Evolutionary conservation across 2,797 vertebrate species (phyloP), one percentile per base, ranked within the genome.

Genomic region (Sebastes miniatus): DNA sequence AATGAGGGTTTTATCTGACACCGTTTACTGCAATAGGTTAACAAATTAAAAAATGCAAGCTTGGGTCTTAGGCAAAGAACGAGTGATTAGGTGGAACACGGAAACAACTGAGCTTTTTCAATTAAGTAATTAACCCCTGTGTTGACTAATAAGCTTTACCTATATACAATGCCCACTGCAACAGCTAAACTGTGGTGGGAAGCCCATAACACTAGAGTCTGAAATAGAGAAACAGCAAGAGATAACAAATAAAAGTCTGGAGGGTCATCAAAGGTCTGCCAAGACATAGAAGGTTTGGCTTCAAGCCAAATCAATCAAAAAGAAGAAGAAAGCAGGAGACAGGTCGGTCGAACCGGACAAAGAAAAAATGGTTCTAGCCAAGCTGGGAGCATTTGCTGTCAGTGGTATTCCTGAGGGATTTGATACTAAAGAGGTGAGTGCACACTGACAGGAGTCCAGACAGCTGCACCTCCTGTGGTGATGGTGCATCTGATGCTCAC

Each of bases 301-400:
- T 72, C 18, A 4, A 10, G n/a, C 8, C 57, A 39, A 43, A 65
- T 62, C 22, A 65, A 57, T 63, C 47, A 31, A 54, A 73, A 78
- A 70, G 7, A 77, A 72, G 31, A 54, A 20, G 9, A 80, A 67
- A 81, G 47, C 36, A 64, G 27, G 25, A 61, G 56, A 24, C 20
- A 31, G 14, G 29, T 39, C n/a, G 1, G 29, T 57, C 20, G 1
- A 71, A 62, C 12, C 14, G 25, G 62, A 74, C 25, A 34, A 43
- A 18, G 22, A 64, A 62, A 43, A 32, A 2, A 39, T 22, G 1
- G 5, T 66, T 66, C 6, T 25, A 65, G 43, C 27, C 57, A 43
- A 73, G 66, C 74, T 8, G 20, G 72, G 59, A 69, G 68, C 62
- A 20, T 34, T 54, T 63, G 6, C 61, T 64, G 67, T 69, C 73